Percentiles rank a stretch among this genome's conserved stretches.
Conservation (phyloP, 2,797 vertebrate species). For the Spea hammondii region DNA sequence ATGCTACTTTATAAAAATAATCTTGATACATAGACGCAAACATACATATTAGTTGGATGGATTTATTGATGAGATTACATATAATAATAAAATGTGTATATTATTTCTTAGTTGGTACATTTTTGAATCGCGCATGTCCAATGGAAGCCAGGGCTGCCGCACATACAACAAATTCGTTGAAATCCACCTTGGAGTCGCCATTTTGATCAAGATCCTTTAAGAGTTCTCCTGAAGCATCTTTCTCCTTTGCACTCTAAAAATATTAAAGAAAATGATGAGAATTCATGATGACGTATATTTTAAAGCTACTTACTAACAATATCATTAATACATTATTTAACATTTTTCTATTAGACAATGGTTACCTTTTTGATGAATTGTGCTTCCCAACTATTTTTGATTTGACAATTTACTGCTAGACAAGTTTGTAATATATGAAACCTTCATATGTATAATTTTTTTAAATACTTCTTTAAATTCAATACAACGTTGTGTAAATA, state of each 20-base stretch:
- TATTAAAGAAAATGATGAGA: background rate
- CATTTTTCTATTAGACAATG: too few relatives aligned
- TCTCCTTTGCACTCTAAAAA: slow-evolving; percentile 62
- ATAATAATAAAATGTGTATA: background rate
- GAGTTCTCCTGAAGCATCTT: slow-evolving; percentile 55
- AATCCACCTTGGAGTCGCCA: slow-evolving; percentile 68
- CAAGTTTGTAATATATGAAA: too few relatives aligned
- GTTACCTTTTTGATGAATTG: too few relatives aligned
- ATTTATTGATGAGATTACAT: slow-evolving; percentile 13
- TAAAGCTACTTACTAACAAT: too few relatives aligned
- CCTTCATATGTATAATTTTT: too few relatives aligned
- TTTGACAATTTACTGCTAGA: too few relatives aligned
- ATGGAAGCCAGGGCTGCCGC: slow-evolving; percentile 60
- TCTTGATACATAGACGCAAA: too few relatives aligned
- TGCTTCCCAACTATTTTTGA: too few relatives aligned
- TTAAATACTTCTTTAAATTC: too few relatives aligned
- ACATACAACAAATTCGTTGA: slow-evolving; percentile 70
- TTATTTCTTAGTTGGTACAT: slow-evolving; percentile 14
- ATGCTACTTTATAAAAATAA: too few relatives aligned
- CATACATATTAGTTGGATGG: background rate
- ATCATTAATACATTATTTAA: too few relatives aligned
- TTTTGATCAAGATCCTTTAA: slow-evolving; percentile 69
- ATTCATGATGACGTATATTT: background rate
- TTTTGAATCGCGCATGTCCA: slow-evolving; percentile 58
- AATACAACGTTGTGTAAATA: too few relatives aligned